A percentile compares a stretch with the other conserved stretches of the same genome.
Evolutionary conservation across 2,888 invertebrate genomes (phyloP).

Genomic region (Belgica antarctica): DNA sequence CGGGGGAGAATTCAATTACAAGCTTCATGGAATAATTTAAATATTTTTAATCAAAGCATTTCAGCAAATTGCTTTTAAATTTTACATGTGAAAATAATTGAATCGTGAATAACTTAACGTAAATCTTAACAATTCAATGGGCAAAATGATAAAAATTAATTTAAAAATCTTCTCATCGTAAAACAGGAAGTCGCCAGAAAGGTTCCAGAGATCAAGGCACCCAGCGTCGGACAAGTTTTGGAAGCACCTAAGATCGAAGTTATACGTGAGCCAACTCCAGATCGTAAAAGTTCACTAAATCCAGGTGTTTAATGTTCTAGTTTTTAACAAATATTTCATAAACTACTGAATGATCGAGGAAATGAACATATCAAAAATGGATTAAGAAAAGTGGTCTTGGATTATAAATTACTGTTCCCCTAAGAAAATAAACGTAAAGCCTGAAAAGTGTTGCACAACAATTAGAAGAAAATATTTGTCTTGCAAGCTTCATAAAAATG

Average conservation of each 20-base stretch:
- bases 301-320: constrained; percentile 52
- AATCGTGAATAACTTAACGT: constrained; percentile 17
- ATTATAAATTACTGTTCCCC: too few species aligned
- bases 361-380: not conserved
- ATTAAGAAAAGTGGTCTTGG: not conserved
- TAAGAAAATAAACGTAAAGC: too few species aligned
- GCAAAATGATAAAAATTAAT: not conserved
- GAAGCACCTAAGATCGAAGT: constrained; percentile 83
- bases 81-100: not conserved
- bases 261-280: constrained; percentile 69
- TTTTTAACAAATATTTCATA: constrained; percentile 50
- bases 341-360: constrained; percentile 50
- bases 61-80: not conserved
- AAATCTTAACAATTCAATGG: not conserved
- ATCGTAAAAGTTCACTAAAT: constrained; percentile 73
- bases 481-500: too few species aligned
- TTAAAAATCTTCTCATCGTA: not conserved
- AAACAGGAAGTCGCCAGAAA: constrained; percentile 52
- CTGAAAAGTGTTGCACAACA: too few species aligned
- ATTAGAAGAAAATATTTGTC: too few species aligned
- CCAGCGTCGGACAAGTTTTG: constrained; percentile 50
- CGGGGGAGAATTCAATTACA: not conserved
- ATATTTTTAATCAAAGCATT: not conserved
- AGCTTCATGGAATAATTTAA: constrained; percentile 19
- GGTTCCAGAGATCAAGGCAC: constrained; percentile 69